A percentile compares a stretch with the other conserved stretches of the same genome.
Conservation (phyloP, 2,113 vertebrate genomes). For the Actinemys pallida region DNA sequence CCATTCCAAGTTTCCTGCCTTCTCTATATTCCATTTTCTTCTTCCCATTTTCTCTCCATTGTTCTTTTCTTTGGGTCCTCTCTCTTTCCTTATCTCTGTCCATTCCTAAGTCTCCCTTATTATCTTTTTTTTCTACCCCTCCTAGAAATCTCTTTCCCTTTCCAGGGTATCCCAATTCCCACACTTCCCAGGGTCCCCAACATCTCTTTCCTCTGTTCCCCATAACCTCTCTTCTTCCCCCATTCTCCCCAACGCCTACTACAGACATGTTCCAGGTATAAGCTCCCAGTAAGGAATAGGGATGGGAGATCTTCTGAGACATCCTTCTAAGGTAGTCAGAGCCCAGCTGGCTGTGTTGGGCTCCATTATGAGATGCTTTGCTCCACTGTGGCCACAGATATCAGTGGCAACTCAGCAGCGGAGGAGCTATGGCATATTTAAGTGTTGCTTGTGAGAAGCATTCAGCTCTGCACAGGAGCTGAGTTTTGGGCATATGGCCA, state of each 20-base stretch:
- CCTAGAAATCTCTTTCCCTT: background rate
- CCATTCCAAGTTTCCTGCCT: background rate
- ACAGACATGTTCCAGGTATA: background rate
- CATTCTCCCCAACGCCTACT: background rate
- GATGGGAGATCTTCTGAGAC: background rate
- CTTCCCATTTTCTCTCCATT: background rate
- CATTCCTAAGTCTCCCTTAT: background rate
- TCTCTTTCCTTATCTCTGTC: background rate
- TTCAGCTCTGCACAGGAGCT: background rate
- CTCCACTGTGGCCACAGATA: background rate
- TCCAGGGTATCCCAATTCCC: background rate
- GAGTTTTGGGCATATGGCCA: background rate
- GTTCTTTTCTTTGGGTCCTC: background rate
- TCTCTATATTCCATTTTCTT: background rate
- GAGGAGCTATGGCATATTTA: background rate
- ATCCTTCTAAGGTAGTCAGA: background rate
- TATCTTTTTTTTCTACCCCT: background rate
- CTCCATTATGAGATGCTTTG: accelerated
- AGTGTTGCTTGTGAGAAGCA: background rate
- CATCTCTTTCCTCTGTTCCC: background rate
- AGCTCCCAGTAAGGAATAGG: background rate
- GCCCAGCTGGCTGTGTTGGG: accelerated
- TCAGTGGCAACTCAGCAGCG: background rate
- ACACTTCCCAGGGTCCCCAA: background rate
- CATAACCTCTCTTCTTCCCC: background rate